phyloP scores from a whole-genome alignment of 2,113 vertebrate species.

The Agapornis roseicollis region DNA sequence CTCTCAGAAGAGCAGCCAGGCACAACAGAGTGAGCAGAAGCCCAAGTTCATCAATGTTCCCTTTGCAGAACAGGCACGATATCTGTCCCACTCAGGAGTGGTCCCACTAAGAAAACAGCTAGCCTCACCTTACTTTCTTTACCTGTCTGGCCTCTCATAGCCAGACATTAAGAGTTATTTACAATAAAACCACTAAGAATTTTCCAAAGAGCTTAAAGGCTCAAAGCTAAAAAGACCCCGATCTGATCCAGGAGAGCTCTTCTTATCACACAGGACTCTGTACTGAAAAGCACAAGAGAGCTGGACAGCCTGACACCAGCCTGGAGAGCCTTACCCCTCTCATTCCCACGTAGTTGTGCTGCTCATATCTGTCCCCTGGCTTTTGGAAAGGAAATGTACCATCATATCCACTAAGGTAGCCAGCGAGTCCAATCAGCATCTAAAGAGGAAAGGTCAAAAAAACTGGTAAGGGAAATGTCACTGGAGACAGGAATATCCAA shows the following conservation, averaged over 20 bases:
- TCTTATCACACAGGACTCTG: not conserved
- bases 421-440: slow-evolving; percentile 97
- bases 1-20: not conserved
- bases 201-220: not conserved
- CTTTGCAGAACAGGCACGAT: not conserved
- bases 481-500: not conserved
- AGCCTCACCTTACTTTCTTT: not conserved
- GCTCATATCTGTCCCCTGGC: slow-evolving; percentile 93
- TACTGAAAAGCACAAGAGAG: not conserved
- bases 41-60: not conserved
- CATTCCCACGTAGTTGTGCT: slow-evolving; percentile 93
- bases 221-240: not conserved
- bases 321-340: slow-evolving; percentile 86
- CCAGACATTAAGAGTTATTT: not conserved
- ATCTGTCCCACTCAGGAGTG: not conserved
- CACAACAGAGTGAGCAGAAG: not conserved
- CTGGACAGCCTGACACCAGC: not conserved
- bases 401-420: slow-evolving; percentile 92
- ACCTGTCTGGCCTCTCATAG: not conserved
- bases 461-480: not conserved
- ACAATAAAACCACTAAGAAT: not conserved
- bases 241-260: not conserved
- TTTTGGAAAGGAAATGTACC: slow-evolving; percentile 94
- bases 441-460: slow-evolving; percentile 54
- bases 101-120: not conserved